Percentiles rank a stretch among this genome's conserved stretches.
These are phyloP conservation scores for Aphelocoma californica DNA, from an alignment of 2,797 vertebrate species.

Conservation along the genomic window DNA sequence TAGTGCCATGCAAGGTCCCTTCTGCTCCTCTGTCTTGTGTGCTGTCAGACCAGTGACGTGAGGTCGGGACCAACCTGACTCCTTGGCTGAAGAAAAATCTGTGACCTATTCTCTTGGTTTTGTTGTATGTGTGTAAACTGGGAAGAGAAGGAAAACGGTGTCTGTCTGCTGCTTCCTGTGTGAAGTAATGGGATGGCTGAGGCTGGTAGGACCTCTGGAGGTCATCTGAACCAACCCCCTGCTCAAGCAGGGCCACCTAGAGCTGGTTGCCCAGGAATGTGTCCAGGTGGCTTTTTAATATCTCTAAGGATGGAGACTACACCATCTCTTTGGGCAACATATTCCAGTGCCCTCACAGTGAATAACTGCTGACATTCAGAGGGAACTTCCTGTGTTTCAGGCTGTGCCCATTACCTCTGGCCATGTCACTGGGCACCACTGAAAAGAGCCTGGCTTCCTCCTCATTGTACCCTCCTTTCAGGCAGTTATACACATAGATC, in stretches of 20 bases:
- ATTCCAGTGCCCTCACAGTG: background rate
- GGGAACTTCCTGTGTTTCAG: background rate
- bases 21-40: background rate
- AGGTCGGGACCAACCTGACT: background rate
- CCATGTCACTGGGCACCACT: background rate
- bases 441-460: background rate
- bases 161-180: background rate
- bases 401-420: background rate
- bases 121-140: background rate
- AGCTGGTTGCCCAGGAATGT: background rate
- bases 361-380: background rate
- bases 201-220: background rate
- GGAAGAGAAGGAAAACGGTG: accelerated
- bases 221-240: background rate
- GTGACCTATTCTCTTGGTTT: background rate
- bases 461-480: background rate
- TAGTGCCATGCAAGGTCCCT: accelerated
- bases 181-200: background rate
- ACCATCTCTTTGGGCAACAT: background rate
- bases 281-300: background rate
- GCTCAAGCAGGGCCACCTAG: background rate
- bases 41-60: background rate
- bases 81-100: background rate
- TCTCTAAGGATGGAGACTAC: background rate
- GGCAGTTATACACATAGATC: background rate